Evolutionary conservation across 1,140 invertebrate species (phyloP).

Genomic region (Camponotus pennsylvanicus): DNA sequence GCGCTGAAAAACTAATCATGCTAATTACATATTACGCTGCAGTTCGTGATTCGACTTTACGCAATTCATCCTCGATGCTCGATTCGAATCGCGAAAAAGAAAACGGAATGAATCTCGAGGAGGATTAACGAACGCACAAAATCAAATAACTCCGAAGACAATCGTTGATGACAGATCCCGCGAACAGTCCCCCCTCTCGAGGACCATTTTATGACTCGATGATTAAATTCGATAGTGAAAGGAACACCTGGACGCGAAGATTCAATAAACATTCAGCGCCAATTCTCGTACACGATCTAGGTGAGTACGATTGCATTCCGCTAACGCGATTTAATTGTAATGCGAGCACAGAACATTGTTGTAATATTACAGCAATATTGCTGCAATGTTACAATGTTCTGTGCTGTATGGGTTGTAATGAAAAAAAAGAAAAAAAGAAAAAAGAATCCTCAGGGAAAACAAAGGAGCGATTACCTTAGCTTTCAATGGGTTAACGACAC

Average conservation of each 20-base stretch:
- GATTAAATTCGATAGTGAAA: not conserved
- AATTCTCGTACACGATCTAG: constrained; percentile 9
- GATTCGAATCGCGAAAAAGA: not conserved
- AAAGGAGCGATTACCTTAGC: constrained; percentile 44
- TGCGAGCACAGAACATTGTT: constrained; percentile 1
- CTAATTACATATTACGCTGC: not conserved
- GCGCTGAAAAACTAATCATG: constrained; percentile 30
- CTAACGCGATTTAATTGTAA: constrained; percentile 52
- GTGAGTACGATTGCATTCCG: constrained; percentile 51
- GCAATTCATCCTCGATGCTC: not conserved
- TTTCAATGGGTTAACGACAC: constrained; percentile 57
- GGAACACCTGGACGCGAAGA: not conserved
- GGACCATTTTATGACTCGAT: not conserved
- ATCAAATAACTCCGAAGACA: not conserved
- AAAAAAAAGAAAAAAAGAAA: not conserved
- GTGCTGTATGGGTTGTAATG: too few relatives aligned
- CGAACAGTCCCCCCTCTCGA: not conserved
- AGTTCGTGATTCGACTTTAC: not conserved
- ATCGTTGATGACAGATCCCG: not conserved
- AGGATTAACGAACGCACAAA: too few relatives aligned
- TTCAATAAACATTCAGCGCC: not conserved
- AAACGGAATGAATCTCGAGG: not conserved
- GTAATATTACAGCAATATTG: too few relatives aligned
- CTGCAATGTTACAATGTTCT: too few relatives aligned
- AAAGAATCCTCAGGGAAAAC: constrained; percentile 23